Conservation (phyloP, 2,797 vertebrate species). For the Anguilla pacifica region DNA sequence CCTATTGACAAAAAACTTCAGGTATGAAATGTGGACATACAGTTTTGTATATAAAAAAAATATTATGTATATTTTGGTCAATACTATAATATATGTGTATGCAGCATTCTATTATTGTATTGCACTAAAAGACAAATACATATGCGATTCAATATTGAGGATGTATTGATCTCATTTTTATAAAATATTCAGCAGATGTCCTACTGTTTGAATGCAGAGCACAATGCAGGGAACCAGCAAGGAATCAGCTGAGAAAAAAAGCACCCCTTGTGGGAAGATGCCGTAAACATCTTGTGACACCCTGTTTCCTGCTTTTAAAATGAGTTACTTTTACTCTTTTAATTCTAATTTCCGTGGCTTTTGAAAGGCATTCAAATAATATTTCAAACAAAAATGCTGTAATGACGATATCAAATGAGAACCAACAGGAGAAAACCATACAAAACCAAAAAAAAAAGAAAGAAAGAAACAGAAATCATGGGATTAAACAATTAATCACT, state of each 20-base stretch:
- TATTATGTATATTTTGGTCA: too few relatives aligned
- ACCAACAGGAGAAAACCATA: constrained; percentile 14
- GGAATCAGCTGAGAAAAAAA: not conserved
- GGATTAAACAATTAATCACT: not conserved
- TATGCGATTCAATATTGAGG: too few relatives aligned
- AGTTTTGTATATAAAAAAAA: not conserved
- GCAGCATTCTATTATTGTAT: too few relatives aligned
- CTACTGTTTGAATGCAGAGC: not conserved
- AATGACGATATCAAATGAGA: constrained; percentile 24
- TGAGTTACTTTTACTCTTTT: not conserved
- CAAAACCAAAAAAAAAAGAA: not conserved
- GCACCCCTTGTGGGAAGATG: constrained; percentile 5
- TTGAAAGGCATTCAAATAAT: constrained; percentile 3
- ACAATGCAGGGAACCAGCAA: not conserved
- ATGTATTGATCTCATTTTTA: not conserved
- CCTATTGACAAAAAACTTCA: not conserved
- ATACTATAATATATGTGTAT: not conserved
- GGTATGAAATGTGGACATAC: too few relatives aligned
- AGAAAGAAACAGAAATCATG: constrained; percentile 15
- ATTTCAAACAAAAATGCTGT: constrained; percentile 22
- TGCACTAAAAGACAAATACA: too few relatives aligned
- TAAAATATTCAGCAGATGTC: not conserved
- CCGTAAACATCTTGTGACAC: not conserved
- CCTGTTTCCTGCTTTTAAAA: not conserved
- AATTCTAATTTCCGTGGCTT: constrained; percentile 19